A percentile compares a stretch with the other conserved stretches of the same genome.
These are phyloP conservation scores for Vulpes ferrilata DNA, from an alignment of 2,113 vertebrate species.

Conservation along the genomic window DNA sequence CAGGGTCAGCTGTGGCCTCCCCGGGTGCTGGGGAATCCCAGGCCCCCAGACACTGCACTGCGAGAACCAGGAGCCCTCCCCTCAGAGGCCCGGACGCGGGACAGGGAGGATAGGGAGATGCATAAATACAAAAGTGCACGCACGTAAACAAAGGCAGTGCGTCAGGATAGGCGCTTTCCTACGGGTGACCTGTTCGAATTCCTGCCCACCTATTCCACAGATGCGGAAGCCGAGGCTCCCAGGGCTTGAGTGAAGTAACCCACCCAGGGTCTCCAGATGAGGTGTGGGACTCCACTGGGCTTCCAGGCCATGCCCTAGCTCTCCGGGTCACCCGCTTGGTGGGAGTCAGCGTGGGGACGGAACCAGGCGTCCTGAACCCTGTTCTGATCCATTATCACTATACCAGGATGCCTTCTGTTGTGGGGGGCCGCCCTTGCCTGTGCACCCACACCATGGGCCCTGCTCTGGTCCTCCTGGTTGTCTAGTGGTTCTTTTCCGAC, in stretches of 20 bases:
- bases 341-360: not conserved
- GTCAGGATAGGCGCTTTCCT: accelerated
- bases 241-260: not conserved
- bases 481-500: not conserved
- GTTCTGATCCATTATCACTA: accelerated
- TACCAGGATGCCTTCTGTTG: not conserved
- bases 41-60: not conserved
- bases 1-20: not conserved
- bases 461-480: not conserved
- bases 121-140: accelerated
- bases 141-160: accelerated
- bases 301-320: not conserved
- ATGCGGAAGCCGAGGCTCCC: not conserved
- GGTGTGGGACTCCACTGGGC: accelerated
- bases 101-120: not conserved
- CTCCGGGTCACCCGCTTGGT: not conserved
- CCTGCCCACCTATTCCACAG: not conserved
- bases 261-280: not conserved
- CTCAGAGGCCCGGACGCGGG: not conserved
- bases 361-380: not conserved
- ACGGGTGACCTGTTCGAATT: accelerated
- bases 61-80: not conserved
- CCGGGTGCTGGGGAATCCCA: not conserved
- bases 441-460: accelerated
- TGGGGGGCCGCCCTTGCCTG: not conserved